These are phyloP conservation scores for Eulemur mongoz DNA, from an alignment of 2,797 vertebrate species.

Conservation along the genomic window DNA sequence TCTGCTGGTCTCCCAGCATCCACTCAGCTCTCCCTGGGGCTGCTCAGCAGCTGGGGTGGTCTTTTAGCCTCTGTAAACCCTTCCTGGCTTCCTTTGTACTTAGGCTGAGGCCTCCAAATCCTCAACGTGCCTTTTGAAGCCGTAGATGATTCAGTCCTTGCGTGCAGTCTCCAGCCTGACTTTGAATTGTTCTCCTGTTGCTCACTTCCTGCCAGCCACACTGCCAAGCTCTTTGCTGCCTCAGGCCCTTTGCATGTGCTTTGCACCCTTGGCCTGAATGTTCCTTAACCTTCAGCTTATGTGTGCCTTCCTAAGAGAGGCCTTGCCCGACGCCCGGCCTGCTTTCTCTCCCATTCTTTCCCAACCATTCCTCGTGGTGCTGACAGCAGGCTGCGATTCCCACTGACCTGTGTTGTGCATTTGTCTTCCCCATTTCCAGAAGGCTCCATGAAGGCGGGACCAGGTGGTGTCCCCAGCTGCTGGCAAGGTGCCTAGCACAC, in stretches of 20 bases:
- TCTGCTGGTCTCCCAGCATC: not conserved
- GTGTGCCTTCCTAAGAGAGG: not conserved
- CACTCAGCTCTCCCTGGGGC: too few relatives aligned
- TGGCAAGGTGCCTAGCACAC: not conserved
- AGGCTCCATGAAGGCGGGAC: not conserved
- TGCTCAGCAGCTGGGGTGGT: not conserved
- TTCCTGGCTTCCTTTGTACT: too few relatives aligned
- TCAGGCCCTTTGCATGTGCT: not conserved
- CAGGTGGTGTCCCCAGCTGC: not conserved
- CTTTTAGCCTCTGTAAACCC: not conserved
- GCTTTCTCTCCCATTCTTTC: not conserved
- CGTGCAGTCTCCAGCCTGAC: not conserved
- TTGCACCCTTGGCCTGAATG: not conserved
- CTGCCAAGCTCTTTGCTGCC: not conserved
- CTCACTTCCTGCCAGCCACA: not conserved
- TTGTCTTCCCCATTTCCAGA: not conserved
- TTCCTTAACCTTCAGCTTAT: not conserved
- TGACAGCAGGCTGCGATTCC: rapidly evolving
- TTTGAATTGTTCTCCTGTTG: rapidly evolving
- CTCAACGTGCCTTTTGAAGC: not conserved
- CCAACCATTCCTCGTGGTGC: rapidly evolving
- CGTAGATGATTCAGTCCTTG: not conserved
- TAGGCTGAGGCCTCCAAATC: not conserved
- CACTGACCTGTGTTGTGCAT: not conserved
- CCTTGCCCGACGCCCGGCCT: not conserved